Conservation (phyloP, 2,888 invertebrate genomes). For the Dyspetes luteomarginatus region DNA sequence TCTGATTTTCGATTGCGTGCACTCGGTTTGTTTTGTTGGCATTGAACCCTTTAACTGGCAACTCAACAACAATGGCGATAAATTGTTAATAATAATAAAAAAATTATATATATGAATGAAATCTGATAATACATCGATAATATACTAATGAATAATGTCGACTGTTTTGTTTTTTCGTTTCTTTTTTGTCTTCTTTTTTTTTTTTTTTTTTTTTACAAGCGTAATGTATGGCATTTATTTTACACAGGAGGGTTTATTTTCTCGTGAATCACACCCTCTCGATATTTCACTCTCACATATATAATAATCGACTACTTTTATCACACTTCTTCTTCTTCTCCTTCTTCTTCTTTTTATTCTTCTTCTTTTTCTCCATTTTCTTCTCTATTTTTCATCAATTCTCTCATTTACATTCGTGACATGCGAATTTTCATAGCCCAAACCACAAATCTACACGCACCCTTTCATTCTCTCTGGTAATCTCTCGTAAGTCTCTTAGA, state of each 20-base stretch:
- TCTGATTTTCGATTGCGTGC: no score
- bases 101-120: no score
- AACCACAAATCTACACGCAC: slow-evolving; percentile 50
- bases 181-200: slow-evolving; percentile 20
- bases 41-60: no score
- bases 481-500: neutral
- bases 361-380: slow-evolving; percentile 12
- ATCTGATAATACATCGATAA: neutral
- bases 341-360: slow-evolving; percentile 19
- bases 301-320: slow-evolving; percentile 66
- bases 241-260: slow-evolving; percentile 77
- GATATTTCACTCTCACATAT: slow-evolving; percentile 62
- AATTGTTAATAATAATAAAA: neutral
- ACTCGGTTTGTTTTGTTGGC: no score
- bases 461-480: slow-evolving; percentile 47
- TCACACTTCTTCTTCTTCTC: slow-evolving; percentile 60
- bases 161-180: slow-evolving; percentile 9
- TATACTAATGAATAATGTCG: slow-evolving; percentile 24
- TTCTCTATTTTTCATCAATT: neutral
- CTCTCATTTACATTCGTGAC: slow-evolving; percentile 30
- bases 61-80: slow-evolving; percentile 11
- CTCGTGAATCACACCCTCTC: slow-evolving; percentile 59
- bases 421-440: slow-evolving; percentile 25
- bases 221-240: slow-evolving; percentile 82
- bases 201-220: slow-evolving; percentile 78